Conservation (phyloP, 2,113 vertebrate species). For the Aspidoscelis tigris region DNA sequence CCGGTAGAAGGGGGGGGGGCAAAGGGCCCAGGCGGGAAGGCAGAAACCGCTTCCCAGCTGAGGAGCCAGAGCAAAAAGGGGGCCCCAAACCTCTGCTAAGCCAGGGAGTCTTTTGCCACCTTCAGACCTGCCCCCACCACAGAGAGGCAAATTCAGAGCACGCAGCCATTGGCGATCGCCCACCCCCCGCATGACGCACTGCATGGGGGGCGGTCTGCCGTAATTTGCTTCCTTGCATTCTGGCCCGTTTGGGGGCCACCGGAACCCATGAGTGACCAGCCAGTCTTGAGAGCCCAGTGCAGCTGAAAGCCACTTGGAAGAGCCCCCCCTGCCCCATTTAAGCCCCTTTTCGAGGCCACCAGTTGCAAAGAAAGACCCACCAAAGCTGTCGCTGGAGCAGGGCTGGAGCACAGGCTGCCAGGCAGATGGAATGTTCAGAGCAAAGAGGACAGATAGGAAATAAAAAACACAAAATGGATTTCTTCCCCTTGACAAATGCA, state of each 20-base stretch:
- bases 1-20: no score
- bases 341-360: neutral
- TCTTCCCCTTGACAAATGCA: constrained; percentile 76
- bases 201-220: neutral
- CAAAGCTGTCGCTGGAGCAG: constrained; percentile 35
- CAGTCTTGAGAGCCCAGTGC: neutral
- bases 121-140: no score
- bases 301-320: neutral
- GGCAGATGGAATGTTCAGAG: constrained; percentile 63
- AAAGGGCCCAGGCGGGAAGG: no score
- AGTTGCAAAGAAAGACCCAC: constrained; percentile 50
- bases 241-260: no score
- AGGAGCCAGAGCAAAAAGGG: no score
- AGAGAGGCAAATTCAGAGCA: no score
- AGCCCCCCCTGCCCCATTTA: neutral
- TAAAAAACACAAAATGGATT: constrained; percentile 70
- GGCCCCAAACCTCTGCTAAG: no score
- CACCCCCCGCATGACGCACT: neutral
- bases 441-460: constrained; percentile 71
- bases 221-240: no score
- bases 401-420: constrained; percentile 55
- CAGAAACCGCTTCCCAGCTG: no score
- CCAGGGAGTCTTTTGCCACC: no score
- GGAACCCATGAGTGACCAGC: neutral
- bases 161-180: no score